These are phyloP conservation scores for Patella pellucida DNA, from an alignment of 2,888 invertebrate genomes.

Conservation along the genomic window DNA sequence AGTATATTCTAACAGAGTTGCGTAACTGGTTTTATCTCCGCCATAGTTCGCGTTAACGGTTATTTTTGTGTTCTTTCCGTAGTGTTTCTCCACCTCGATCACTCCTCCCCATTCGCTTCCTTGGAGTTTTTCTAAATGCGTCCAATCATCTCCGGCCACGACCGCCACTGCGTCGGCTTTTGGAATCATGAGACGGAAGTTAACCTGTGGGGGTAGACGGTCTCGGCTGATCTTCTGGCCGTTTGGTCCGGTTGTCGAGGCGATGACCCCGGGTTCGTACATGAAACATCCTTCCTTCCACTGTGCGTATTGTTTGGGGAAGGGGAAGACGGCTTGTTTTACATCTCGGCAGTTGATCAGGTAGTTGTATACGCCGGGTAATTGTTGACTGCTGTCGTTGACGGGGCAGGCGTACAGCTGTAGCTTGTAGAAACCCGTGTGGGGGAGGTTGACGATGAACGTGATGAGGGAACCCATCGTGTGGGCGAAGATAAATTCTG, in stretches of 20 bases:
- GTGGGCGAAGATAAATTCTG: slow-evolving; percentile 68
- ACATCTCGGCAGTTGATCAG: slow-evolving; percentile 65
- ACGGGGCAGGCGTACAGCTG: slow-evolving; percentile 68
- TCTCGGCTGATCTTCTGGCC: slow-evolving; percentile 33
- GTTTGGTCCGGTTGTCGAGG: slow-evolving; percentile 41
- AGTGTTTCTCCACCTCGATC: slow-evolving; percentile 57
- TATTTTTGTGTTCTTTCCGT: slow-evolving; percentile 58
- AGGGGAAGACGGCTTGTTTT: slow-evolving; percentile 54
- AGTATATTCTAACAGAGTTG: slow-evolving; percentile 68
- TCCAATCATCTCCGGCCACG: slow-evolving; percentile 69
- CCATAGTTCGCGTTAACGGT: slow-evolving; percentile 70
- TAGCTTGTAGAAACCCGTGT: slow-evolving; percentile 69
- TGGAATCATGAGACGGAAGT: slow-evolving; percentile 65
- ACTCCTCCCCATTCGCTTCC: slow-evolving; percentile 64
- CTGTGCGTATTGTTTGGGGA: slow-evolving; percentile 71
- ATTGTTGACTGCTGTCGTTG: slow-evolving; percentile 64
- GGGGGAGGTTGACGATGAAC: slow-evolving; percentile 62
- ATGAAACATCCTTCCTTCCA: slow-evolving; percentile 72
- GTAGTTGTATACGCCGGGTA: slow-evolving; percentile 71
- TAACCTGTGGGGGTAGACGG: slow-evolving; percentile 41
- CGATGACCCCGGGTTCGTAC: slow-evolving; percentile 61
- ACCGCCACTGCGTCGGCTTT: slow-evolving; percentile 68
- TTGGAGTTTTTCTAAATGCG: slow-evolving; percentile 60
- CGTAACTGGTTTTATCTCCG: slow-evolving; percentile 66
- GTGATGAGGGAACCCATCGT: slow-evolving; percentile 53